Percentiles rank a stretch among this genome's conserved stretches.
Evolutionary conservation across 2,888 invertebrate genomes (phyloP).

Genomic region (Amorpha juglandis): DNA sequence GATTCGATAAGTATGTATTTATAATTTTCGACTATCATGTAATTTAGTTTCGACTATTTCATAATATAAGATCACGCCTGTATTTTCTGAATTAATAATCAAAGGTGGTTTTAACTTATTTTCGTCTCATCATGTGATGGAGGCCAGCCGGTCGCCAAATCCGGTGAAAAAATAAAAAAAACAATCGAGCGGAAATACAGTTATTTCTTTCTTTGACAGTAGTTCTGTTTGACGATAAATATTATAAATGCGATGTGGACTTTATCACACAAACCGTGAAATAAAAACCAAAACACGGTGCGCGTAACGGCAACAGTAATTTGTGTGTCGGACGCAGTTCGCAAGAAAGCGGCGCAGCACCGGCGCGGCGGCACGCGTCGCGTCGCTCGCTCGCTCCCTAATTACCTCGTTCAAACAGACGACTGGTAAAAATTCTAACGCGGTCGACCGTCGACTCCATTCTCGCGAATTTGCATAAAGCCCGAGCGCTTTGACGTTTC

Average conservation of each 20-base stretch:
- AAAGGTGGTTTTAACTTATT: too few relatives aligned
- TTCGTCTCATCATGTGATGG: too few relatives aligned
- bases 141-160: too few relatives aligned
- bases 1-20: too few relatives aligned
- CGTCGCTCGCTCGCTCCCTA: slow-evolving; percentile 51
- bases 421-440: slow-evolving; percentile 72
- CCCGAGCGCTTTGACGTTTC: slow-evolving; percentile 78
- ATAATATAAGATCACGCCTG: too few relatives aligned
- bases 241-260: not conserved
- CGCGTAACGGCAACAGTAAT: slow-evolving; percentile 29
- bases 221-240: not conserved
- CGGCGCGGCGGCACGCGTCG: not conserved
- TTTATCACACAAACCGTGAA: slow-evolving; percentile 3
- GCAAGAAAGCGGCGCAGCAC: not conserved
- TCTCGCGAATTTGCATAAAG: slow-evolving; percentile 79
- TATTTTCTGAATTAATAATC: too few relatives aligned
- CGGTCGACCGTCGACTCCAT: slow-evolving; percentile 74
- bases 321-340: slow-evolving; percentile 25
- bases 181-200: not conserved
- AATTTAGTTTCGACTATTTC: too few relatives aligned
- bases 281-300: slow-evolving; percentile 29
- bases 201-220: not conserved
- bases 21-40: too few relatives aligned
- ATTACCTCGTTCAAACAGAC: slow-evolving; percentile 76
- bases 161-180: too few relatives aligned